These are phyloP conservation scores for Erethizon dorsatum DNA, from an alignment of 2,797 vertebrate genomes.

Conservation along the genomic window DNA sequence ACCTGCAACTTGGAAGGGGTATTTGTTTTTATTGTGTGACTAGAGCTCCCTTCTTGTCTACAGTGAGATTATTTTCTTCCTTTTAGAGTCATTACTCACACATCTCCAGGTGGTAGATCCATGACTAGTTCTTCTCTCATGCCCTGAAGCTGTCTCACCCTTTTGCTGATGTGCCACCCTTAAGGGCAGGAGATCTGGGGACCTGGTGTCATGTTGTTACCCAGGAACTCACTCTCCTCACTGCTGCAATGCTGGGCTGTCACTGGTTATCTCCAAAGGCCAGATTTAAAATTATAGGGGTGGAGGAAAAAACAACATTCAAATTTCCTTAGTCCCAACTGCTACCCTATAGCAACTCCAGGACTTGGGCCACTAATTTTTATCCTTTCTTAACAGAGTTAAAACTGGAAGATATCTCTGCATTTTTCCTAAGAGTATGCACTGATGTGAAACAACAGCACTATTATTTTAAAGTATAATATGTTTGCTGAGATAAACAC, in stretches of 20 bases:
- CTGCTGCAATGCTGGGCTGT: neutral
- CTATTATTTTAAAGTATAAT: neutral
- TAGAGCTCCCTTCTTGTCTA: neutral
- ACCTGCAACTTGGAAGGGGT: neutral
- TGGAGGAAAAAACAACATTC: accelerated
- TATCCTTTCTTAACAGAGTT: conserved; percentile 31
- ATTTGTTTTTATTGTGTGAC: neutral
- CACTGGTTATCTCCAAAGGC: conserved; percentile 20
- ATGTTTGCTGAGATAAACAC: conserved; percentile 4
- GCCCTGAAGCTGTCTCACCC: neutral
- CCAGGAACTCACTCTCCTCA: neutral
- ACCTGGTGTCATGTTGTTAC: neutral
- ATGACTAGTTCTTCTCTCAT: neutral
- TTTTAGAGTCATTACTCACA: neutral
- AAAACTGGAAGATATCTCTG: neutral
- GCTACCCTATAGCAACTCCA: neutral
- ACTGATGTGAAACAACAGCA: neutral
- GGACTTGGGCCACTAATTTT: neutral
- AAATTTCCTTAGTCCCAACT: neutral
- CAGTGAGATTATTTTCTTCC: neutral
- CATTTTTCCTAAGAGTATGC: neutral
- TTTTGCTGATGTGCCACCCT: neutral
- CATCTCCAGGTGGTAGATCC: neutral
- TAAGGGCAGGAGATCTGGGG: neutral
- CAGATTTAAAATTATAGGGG: neutral